Conservation (phyloP, 2,113 vertebrate genomes). For the Petroica traversi region DNA sequence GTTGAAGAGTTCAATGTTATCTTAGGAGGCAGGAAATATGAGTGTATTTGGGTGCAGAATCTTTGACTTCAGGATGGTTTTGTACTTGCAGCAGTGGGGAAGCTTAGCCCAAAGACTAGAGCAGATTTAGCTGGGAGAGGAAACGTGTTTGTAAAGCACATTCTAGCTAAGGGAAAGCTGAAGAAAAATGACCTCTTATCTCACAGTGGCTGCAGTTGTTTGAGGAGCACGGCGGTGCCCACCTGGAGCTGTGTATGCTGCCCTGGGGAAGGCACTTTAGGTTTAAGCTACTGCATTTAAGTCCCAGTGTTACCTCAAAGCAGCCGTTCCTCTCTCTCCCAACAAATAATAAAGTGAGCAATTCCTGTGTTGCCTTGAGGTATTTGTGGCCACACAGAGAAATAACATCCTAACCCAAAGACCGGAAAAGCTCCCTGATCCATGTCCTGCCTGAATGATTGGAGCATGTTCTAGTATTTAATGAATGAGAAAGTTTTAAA, state of each 20-base stretch:
- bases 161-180: background rate
- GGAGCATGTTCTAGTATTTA: background rate
- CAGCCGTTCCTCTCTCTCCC: background rate
- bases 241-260: background rate
- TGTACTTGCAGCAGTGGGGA: background rate
- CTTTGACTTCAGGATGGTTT: background rate
- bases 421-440: background rate
- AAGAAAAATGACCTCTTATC: background rate
- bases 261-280: background rate
- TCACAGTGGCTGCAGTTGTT: background rate
- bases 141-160: background rate
- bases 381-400: background rate
- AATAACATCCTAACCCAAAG: background rate
- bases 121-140: background rate
- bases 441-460: background rate
- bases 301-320: background rate
- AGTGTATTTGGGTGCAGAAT: background rate
- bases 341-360: background rate
- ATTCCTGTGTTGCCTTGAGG: background rate
- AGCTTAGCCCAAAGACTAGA: background rate
- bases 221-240: background rate
- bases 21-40: background rate
- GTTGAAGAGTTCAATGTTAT: background rate
- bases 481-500: background rate
- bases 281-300: background rate